Conservation (phyloP, 2,888 invertebrate genomes). For the Boloria selene region DNA sequence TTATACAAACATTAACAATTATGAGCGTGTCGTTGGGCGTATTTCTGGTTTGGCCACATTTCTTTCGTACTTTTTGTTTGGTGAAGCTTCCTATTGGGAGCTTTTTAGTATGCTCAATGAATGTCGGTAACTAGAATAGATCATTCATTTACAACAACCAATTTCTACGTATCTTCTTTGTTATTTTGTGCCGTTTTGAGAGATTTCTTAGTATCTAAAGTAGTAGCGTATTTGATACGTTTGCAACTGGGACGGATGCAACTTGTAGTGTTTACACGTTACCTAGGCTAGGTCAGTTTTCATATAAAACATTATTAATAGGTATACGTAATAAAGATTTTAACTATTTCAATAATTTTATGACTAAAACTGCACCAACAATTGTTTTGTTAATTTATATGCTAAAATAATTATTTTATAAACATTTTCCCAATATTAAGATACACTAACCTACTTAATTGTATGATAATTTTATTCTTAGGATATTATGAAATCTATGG, state of each 20-base stretch:
- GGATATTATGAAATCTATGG: no score
- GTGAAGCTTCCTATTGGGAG: constrained; percentile 14
- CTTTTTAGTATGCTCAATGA: constrained; percentile 14
- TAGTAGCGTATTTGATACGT: not conserved
- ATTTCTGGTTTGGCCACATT: constrained; percentile 40
- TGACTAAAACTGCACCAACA: no score
- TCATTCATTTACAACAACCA: constrained; percentile 8
- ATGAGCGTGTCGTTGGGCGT: constrained; percentile 52
- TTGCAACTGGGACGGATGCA: not conserved
- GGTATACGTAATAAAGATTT: no score
- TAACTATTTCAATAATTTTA: no score
- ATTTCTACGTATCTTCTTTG: constrained; percentile 7
- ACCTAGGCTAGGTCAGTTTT: no score
- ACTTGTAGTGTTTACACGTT: no score
- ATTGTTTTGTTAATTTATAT: no score
- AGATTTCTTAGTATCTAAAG: not conserved
- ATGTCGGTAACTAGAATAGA: constrained; percentile 7
- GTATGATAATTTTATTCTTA: no score
- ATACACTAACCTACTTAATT: no score
- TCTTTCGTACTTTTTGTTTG: constrained; percentile 8
- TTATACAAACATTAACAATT: constrained; percentile 73
- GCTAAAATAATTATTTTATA: no score
- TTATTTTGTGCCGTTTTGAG: not conserved
- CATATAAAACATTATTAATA: no score
- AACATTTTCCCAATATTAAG: no score